A percentile compares a stretch with the other conserved stretches of the same genome.
phyloP scores from a whole-genome alignment of 2,888 invertebrate species.

The Drosophila parthenogenetica region DNA sequence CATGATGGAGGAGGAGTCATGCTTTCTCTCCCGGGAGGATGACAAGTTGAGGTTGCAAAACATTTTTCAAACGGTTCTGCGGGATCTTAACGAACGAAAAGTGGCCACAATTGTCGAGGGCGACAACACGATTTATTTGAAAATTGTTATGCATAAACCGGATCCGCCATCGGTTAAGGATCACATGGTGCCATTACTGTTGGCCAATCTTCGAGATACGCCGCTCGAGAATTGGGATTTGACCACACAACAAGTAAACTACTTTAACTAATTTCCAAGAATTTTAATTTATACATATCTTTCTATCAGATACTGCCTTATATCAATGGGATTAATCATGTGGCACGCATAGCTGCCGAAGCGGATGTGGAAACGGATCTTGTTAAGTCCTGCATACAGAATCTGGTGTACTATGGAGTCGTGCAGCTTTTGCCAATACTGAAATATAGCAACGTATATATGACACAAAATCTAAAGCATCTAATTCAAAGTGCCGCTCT shows the following conservation, averaged over 20 bases:
- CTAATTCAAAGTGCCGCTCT: constrained; percentile 89
- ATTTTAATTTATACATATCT: background rate
- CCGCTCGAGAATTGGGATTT: constrained; percentile 94
- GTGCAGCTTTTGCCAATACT: constrained; percentile 92
- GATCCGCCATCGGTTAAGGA: constrained; percentile 94
- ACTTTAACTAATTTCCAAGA: background rate
- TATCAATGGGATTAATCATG: constrained; percentile 96
- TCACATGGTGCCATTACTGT: constrained; percentile 95
- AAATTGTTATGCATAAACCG: constrained; percentile 92
- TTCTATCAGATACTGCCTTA: constrained; percentile 88
- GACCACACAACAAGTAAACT: constrained; percentile 93
- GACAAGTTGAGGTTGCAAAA: constrained; percentile 89
- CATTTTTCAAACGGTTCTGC: constrained; percentile 91
- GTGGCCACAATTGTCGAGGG: constrained; percentile 93
- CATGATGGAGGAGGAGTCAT: constrained; percentile 94
- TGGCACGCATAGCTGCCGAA: constrained; percentile 94
- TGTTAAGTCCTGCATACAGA: constrained; percentile 97
- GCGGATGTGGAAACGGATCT: constrained; percentile 97
- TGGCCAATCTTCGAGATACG: constrained; percentile 88
- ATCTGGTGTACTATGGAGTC: constrained; percentile 92
- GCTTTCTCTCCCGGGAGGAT: constrained; percentile 90
- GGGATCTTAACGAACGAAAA: constrained; percentile 92
- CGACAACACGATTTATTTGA: constrained; percentile 94
- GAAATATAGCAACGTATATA: constrained; percentile 94
- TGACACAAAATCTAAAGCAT: constrained; percentile 90